Base-by-base conservation (phyloP, 1,140 invertebrate species). In the Drosophila trapezifrons region DNA sequence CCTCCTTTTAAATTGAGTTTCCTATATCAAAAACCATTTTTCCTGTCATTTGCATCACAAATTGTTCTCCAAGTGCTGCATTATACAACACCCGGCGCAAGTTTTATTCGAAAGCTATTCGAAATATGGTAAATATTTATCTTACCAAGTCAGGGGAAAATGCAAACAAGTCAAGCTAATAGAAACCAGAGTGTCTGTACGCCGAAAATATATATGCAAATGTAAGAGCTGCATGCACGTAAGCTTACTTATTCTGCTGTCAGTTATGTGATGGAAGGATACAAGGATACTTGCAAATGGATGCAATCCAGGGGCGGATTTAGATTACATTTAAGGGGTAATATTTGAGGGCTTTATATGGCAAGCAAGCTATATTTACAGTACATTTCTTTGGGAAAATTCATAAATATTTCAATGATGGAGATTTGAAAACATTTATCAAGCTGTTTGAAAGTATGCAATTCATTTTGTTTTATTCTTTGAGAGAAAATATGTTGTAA, bases 151-250 rank as follows among this genome's bases (percentile, higher is more conserved):
- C 71, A 62, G 65, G 65, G 62, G 65, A 32, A 74, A 70, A 85
- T 66, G 67, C 76, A 80, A 84, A 77, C 66, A 73, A 57, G 70
- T 52, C 46, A 38, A 20, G 7, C 43, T 57, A 45, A 84, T 57
- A 43, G 43, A 42, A 29, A 40, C 22, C 46, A 43, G 49, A 29
- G 42, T 40, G 25, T 13, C 35, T 47, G 43, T 57, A 20, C 18
- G 15, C 13, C n/a, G 32, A 10, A 32, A 76, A 43, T 38, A n/a
- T n/a, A 29, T 63, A 82, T 82, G 78, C 78, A 80, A 81, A 77
- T 71, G 54, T 20, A 17, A 42, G 40, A 80, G 29, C 27, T 60
- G 49, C 20, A 46, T 37, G 51, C 43, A 12, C 9, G 42, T 42
- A 27, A 45, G 43, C 65, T 42, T 57, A 51, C 35, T 32, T 54